Percentiles rank a stretch among this genome's conserved stretches.
Conservation (phyloP, 2,888 invertebrate genomes). For the Notodromas monacha region DNA sequence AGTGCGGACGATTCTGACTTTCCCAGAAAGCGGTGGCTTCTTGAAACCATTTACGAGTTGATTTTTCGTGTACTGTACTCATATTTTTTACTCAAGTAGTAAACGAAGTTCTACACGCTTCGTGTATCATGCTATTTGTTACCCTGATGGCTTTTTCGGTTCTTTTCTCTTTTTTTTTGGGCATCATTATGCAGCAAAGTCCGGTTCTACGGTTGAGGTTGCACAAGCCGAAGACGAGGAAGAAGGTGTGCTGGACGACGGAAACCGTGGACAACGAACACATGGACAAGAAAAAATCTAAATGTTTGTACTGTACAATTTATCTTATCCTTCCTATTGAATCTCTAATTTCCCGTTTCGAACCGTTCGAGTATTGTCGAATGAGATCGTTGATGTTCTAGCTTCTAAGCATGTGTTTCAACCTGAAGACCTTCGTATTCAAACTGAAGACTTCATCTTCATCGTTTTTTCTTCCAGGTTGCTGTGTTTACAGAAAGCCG, state of each 20-base stretch:
- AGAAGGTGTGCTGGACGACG: slow-evolving; percentile 50
- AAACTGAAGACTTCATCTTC: slow-evolving; percentile 7
- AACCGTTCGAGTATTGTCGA: not conserved
- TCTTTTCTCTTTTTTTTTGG: slow-evolving; percentile 13
- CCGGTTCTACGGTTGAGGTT: slow-evolving; percentile 29
- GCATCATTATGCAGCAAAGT: too few relatives aligned
- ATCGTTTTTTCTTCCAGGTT: slow-evolving; percentile 25
- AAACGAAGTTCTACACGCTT: too few relatives aligned
- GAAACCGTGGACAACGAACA: slow-evolving; percentile 80
- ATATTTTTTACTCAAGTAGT: too few relatives aligned
- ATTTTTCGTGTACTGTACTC: too few relatives aligned
- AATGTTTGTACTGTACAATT: slow-evolving; percentile 30
- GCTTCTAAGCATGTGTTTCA: slow-evolving; percentile 1
- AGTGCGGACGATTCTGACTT: too few relatives aligned
- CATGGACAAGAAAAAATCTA: slow-evolving; percentile 80
- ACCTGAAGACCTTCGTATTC: not conserved
- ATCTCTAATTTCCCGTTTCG: not conserved
- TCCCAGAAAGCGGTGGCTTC: too few relatives aligned
- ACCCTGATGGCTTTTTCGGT: too few relatives aligned
- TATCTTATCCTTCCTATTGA: not conserved
- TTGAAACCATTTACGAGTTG: too few relatives aligned
- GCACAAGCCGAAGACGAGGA: slow-evolving; percentile 34
- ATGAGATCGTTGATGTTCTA: too few relatives aligned
- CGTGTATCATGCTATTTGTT: too few relatives aligned
- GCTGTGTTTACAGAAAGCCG: slow-evolving; percentile 79